phyloP scores from a whole-genome alignment of 2,888 invertebrate species.

The Chouioia cunea region DNA sequence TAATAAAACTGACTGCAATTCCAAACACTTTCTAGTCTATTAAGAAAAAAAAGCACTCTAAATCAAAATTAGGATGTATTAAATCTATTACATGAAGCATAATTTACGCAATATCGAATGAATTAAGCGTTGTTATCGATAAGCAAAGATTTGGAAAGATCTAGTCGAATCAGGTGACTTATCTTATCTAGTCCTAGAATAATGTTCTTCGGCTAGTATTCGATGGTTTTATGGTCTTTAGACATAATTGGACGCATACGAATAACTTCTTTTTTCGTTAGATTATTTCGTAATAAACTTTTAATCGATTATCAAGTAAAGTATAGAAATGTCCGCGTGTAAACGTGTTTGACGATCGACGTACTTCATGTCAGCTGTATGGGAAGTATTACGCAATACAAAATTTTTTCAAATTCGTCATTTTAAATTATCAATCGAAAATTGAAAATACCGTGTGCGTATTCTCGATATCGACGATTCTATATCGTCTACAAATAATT shows the following conservation, averaged over 20 bases:
- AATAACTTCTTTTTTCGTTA: neutral
- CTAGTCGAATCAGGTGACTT: no score
- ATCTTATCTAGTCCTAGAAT: conserved; percentile 29
- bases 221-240: neutral
- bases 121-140: no score
- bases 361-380: no score
- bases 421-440: neutral
- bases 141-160: no score
- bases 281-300: neutral
- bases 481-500: no score
- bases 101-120: no score
- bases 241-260: neutral
- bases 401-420: neutral
- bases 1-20: no score
- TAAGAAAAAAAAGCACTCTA: no score
- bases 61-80: no score
- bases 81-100: no score
- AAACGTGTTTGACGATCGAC: conserved; percentile 15
- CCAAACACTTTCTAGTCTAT: no score
- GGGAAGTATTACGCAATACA: neutral
- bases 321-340: conserved; percentile 13
- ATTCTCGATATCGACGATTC: no score
- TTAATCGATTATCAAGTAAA: neutral
- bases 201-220: conserved; percentile 14
- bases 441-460: neutral